Percentiles rank a stretch among this genome's conserved stretches.
These are phyloP conservation scores for Drosophila jambulina DNA, from an alignment of 1,140 invertebrate species.

Conservation along the genomic window DNA sequence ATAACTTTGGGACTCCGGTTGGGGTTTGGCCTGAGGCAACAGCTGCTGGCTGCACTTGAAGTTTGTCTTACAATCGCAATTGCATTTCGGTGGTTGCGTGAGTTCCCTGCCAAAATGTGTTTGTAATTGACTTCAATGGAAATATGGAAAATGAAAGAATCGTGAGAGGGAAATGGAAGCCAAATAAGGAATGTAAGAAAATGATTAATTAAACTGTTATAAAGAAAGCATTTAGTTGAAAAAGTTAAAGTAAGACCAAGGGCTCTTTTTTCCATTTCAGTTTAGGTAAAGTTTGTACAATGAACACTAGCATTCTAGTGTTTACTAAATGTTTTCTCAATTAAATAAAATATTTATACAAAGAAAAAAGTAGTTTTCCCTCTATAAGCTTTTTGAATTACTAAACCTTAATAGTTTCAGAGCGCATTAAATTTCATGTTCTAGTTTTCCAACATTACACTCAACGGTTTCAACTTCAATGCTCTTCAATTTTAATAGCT, in stretches of 20 bases:
- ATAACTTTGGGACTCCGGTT: constrained; percentile 2
- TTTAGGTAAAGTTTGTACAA: neutral
- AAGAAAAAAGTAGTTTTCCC: neutral
- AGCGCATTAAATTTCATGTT: neutral
- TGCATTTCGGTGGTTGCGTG: constrained; percentile 38
- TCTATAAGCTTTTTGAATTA: neutral
- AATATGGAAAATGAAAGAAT: neutral
- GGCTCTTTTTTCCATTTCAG: neutral
- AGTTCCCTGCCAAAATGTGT: constrained; percentile 25
- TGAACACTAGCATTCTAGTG: neutral
- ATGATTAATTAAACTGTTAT: neutral
- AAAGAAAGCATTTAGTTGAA: neutral
- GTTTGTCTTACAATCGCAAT: constrained; percentile 37
- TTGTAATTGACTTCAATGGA: constrained; percentile 36
- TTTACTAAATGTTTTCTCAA: neutral
- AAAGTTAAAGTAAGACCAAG: neutral
- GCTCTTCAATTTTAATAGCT: neutral
- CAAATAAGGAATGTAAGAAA: neutral
- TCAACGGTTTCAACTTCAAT: neutral
- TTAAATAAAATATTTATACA: neutral
- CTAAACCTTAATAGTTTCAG: neutral
- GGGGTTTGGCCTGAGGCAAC: constrained; percentile 9
- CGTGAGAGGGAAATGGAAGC: neutral
- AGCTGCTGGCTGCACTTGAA: constrained; percentile 32
- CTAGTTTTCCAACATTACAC: neutral